Percentiles rank a stretch among this genome's conserved stretches.
phyloP scores from a whole-genome alignment of 2,797 vertebrate genomes.

The Artibeus lituratus region DNA sequence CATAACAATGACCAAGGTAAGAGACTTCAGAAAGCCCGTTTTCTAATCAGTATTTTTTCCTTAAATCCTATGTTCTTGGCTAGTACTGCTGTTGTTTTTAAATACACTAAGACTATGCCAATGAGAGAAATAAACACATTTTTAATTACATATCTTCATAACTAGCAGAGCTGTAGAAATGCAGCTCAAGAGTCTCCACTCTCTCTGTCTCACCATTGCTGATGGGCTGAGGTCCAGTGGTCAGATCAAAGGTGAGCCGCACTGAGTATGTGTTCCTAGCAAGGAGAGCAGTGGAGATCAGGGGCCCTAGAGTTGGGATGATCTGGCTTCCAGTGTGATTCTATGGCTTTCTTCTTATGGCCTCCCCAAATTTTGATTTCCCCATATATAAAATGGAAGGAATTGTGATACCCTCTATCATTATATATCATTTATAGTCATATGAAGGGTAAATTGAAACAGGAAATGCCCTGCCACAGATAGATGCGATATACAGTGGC shows the following conservation, averaged over 20 bases:
- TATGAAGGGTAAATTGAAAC: neutral
- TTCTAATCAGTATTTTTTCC: neutral
- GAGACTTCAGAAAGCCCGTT: neutral
- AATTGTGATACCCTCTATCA: neutral
- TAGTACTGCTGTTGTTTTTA: neutral
- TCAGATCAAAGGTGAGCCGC: neutral
- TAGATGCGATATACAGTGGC: neutral
- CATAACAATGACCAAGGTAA: neutral
- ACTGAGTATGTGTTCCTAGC: neutral
- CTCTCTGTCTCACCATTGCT: neutral
- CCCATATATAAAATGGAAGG: neutral
- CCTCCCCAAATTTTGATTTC: neutral
- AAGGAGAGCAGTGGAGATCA: neutral
- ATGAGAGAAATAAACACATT: neutral
- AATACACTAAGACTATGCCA: neutral
- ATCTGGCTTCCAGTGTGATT: neutral
- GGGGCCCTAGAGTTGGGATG: neutral
- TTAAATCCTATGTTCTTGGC: neutral
- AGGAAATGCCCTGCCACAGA: neutral
- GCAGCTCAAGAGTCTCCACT: neutral
- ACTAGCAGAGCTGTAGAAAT: neutral
- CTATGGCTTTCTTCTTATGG: neutral
- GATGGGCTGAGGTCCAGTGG: neutral
- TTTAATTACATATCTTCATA: neutral
- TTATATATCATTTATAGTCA: neutral